phyloP scores from a whole-genome alignment of 2,797 vertebrate species.

The Trematomus bernacchii region DNA sequence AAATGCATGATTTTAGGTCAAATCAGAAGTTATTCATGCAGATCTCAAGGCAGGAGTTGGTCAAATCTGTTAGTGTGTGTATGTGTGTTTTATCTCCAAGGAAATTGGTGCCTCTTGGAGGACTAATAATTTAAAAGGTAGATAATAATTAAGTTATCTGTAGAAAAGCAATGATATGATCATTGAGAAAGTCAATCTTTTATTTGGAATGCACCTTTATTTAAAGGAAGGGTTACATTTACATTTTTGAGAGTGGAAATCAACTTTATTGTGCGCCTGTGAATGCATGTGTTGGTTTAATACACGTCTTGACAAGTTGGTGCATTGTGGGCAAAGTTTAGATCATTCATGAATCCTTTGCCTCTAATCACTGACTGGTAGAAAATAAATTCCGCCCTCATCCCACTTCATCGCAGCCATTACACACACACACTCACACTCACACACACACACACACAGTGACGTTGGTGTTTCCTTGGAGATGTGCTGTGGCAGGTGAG shows the following conservation, averaged over 20 bases:
- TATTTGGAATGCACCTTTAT: conserved; percentile 16
- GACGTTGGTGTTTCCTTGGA: conserved; percentile 58
- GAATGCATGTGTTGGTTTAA: conserved; percentile 24
- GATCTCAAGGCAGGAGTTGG: conserved; percentile 55
- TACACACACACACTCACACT: conserved; percentile 27
- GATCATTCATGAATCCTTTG: conserved; percentile 51
- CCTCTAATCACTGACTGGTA: conserved; percentile 34
- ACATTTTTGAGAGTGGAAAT: conserved; percentile 20
- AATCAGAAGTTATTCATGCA: conserved; percentile 54
- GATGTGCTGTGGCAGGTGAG: conserved; percentile 56
- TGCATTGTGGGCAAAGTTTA: conserved; percentile 50
- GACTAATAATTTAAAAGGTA: conserved; percentile 41
- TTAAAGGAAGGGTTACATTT: conserved; percentile 1
- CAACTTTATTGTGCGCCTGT: conserved; percentile 13
- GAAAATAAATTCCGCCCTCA: conserved; percentile 52
- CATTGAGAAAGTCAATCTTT: conserved; percentile 16
- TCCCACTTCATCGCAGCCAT: conserved; percentile 44
- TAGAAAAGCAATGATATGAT: conserved; percentile 18
- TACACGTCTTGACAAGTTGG: conserved; percentile 3
- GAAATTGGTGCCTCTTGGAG: conserved; percentile 72
- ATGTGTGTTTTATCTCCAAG: conserved; percentile 42
- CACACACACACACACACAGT: conserved; percentile 34
- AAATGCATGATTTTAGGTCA: conserved; percentile 71
- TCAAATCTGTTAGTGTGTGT: conserved; percentile 19
- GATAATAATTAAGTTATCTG: conserved; percentile 37